phyloP scores from a whole-genome alignment of 1,140 invertebrate genomes.

The Diprion similis region DNA sequence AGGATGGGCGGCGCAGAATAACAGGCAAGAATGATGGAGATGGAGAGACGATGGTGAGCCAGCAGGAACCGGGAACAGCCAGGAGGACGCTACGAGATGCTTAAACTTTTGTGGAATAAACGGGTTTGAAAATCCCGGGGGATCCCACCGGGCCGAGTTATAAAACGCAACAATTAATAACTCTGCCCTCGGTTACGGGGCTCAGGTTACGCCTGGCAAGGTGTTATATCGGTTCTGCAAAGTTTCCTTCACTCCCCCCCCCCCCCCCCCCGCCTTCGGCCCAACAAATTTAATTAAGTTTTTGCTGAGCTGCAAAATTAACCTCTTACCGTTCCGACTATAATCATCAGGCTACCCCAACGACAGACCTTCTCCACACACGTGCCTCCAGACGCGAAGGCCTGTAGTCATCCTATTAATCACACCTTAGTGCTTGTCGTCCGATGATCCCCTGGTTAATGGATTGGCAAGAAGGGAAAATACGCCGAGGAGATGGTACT shows the following conservation, averaged over 20 bases:
- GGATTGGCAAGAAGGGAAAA: too few relatives aligned
- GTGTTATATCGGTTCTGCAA: neutral
- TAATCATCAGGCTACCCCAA: too few relatives aligned
- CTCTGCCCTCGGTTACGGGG: neutral
- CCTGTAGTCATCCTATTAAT: too few relatives aligned
- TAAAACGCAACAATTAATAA: slow-evolving; percentile 8
- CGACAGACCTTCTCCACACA: too few relatives aligned
- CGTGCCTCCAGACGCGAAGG: too few relatives aligned
- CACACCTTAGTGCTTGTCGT: too few relatives aligned
- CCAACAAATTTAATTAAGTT: slow-evolving; percentile 2
- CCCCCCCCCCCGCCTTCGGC: neutral
- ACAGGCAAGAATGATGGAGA: neutral
- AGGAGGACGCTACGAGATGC: neutral
- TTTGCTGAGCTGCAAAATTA: slow-evolving; percentile 5
- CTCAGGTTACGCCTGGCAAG: neutral
- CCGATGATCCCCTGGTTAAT: too few relatives aligned
- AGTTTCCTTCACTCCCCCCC: too few relatives aligned
- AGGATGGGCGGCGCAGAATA: too few relatives aligned
- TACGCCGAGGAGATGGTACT: too few relatives aligned
- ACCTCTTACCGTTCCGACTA: neutral
- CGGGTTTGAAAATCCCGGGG: neutral
- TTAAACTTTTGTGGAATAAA: neutral
- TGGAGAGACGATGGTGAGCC: too few relatives aligned
- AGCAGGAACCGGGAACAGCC: too few relatives aligned
- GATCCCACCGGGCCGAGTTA: neutral